Evolutionary conservation across 2,888 invertebrate genomes (phyloP).

Genomic region (Sthenelais limicola): DNA sequence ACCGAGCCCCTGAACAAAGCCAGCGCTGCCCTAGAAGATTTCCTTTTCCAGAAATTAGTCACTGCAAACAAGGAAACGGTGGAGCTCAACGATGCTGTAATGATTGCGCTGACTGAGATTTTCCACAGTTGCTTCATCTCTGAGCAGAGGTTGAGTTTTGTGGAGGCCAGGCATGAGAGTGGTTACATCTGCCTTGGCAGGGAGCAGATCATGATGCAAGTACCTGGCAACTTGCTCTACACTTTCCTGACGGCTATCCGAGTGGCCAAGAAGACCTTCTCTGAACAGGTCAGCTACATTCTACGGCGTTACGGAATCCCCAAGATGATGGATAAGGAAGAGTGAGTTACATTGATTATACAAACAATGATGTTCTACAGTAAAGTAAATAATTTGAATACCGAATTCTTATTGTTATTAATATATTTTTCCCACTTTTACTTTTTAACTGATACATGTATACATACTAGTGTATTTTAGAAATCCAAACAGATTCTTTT

Average conservation of each 20-base stretch:
- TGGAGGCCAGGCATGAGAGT: constrained; percentile 59
- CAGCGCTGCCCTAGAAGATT: constrained; percentile 64
- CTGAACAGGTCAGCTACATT: constrained; percentile 65
- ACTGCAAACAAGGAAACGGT: constrained; percentile 44
- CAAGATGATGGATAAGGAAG: constrained; percentile 64
- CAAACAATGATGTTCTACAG: too few relatives aligned
- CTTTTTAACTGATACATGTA: too few relatives aligned
- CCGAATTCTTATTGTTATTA: too few relatives aligned
- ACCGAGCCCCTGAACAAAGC: constrained; percentile 60
- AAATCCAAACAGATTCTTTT: too few relatives aligned
- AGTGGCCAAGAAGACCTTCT: constrained; percentile 63
- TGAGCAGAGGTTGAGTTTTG: constrained; percentile 60
- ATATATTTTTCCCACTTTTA: too few relatives aligned
- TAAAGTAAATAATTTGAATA: too few relatives aligned
- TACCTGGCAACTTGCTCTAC: constrained; percentile 65
- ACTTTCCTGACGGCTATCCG: constrained; percentile 63
- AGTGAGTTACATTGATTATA: constrained; percentile 49
- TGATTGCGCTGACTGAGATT: constrained; percentile 67
- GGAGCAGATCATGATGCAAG: constrained; percentile 66
- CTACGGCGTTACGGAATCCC: constrained; percentile 65
- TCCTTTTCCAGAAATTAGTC: constrained; percentile 60
- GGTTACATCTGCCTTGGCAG: constrained; percentile 68
- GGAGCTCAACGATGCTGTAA: constrained; percentile 59
- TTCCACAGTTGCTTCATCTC: constrained; percentile 71
- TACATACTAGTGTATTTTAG: too few relatives aligned